Base-by-base conservation (phyloP, 53 echinoderm and acorn worm species). In the Patiria pectinifera region DNA sequence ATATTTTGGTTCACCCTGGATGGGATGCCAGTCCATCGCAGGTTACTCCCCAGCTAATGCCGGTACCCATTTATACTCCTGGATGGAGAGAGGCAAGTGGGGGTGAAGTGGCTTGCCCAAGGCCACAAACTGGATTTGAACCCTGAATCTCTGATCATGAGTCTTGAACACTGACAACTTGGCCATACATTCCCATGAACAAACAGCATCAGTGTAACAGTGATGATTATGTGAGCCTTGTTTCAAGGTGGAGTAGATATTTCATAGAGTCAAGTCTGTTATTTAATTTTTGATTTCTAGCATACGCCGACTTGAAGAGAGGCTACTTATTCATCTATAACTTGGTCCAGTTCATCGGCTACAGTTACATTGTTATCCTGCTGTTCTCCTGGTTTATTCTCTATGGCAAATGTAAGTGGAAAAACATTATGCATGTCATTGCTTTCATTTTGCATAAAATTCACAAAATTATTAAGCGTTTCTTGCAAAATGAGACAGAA, bases 241-340 rank as follows among this genome's bases (percentile, higher is more conserved):
- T 14, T 18, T 66, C 10, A 18, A 3, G 66, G 66, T 66, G 66
- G 4, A 53, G 53, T 8, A 6, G 14, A 66, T 16, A 66, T 66
- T 66, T 16, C 12, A 16, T 15, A 2, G 19, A 18, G 66, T 66
- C 66, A 14, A 16, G 66, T 66, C 3, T 66, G 19, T 16, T 66
- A 22, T 22, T 23, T 74, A 1, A 5, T 12, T 47, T 22, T 83
- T 48, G 21, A 78, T 86, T 91, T 77, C 5, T 95, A 97, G 97
- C 97, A 43, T 96, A 93, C 85, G 79, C 80, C 21, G 97, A 97
- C 58, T 78, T 97, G 62, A 97, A 97, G 93, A 92, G 81, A 21
- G 93, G 83, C 44, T 97, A 97, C 82, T 87, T 97, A 12, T 97
- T 96, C 91, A 82, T 96, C 78, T 97, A 96, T 86, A 97, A 97